Conservation (phyloP, 1,140 invertebrate genomes). For the Paralvinella palmiformis region DNA sequence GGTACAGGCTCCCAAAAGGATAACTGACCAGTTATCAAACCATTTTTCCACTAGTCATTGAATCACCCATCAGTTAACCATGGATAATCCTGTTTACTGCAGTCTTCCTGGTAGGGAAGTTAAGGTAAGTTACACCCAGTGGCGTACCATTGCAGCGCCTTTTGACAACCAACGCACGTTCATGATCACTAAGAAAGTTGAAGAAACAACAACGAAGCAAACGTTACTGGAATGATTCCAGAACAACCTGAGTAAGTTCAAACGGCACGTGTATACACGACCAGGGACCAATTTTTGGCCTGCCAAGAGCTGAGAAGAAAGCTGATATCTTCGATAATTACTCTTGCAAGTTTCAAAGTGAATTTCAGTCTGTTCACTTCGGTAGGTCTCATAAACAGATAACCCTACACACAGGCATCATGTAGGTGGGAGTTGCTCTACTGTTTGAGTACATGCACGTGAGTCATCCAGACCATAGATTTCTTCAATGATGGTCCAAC, state of each 20-base stretch:
- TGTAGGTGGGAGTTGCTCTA: constrained; percentile 15
- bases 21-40: too few species aligned
- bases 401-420: neutral
- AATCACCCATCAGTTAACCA: too few species aligned
- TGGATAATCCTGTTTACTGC: too few species aligned
- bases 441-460: constrained; percentile 20
- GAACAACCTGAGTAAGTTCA: constrained; percentile 2
- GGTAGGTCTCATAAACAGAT: neutral
- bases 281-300: constrained; percentile 1
- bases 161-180: neutral
- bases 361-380: neutral
- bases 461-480: constrained; percentile 7
- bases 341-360: too few species aligned
- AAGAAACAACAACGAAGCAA: constrained; percentile 6
- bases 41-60: too few species aligned
- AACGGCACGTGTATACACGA: constrained; percentile 1
- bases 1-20: too few species aligned
- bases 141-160: constrained; percentile 7
- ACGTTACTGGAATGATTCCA: constrained; percentile 1
- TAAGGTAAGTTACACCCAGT: constrained; percentile 3
- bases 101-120: too few species aligned
- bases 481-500: constrained; percentile 21
- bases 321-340: too few species aligned
- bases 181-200: constrained; percentile 1
- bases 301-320: too few species aligned